These are phyloP conservation scores for Caenorhabditis japonica DNA, from an alignment of 2,888 invertebrate genomes.

Conservation along the genomic window DNA sequence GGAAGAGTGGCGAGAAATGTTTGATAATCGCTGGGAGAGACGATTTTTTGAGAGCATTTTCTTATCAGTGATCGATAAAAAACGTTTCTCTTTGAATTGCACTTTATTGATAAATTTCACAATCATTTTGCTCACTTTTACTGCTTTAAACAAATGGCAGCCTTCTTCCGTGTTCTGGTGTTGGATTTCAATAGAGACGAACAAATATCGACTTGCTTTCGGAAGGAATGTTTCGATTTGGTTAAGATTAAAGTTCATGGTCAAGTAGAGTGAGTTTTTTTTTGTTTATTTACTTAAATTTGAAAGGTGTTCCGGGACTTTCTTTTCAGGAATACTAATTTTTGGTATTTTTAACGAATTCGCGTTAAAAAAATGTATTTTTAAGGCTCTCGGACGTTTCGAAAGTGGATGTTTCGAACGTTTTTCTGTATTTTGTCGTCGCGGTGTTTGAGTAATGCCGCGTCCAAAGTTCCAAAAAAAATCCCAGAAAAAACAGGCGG, in stretches of 20 bases:
- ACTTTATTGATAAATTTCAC: not conserved
- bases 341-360: too few relatives aligned
- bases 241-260: not conserved
- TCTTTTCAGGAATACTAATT: too few relatives aligned
- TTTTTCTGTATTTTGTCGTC: too few relatives aligned
- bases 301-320: too few relatives aligned
- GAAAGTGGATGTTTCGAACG: too few relatives aligned
- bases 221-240: not conserved
- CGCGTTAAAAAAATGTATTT: too few relatives aligned
- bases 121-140: slow-evolving; percentile 11
- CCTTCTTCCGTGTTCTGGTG: slow-evolving; percentile 4
- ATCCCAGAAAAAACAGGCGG: too few relatives aligned
- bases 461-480: too few relatives aligned
- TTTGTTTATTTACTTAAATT: too few relatives aligned
- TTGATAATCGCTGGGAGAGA: slow-evolving; percentile 28
- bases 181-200: not conserved
- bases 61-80: slow-evolving; percentile 2
- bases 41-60: slow-evolving; percentile 29
- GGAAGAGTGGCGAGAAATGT: too few relatives aligned
- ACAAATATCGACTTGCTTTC: slow-evolving; percentile 5
- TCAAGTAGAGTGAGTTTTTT: not conserved
- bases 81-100: slow-evolving; percentile 6
- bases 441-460: too few relatives aligned
- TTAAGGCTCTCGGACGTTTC: too few relatives aligned
- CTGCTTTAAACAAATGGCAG: not conserved